Conservation (phyloP, 2,113 vertebrate genomes). For the Prochilodus magdalenae region DNA sequence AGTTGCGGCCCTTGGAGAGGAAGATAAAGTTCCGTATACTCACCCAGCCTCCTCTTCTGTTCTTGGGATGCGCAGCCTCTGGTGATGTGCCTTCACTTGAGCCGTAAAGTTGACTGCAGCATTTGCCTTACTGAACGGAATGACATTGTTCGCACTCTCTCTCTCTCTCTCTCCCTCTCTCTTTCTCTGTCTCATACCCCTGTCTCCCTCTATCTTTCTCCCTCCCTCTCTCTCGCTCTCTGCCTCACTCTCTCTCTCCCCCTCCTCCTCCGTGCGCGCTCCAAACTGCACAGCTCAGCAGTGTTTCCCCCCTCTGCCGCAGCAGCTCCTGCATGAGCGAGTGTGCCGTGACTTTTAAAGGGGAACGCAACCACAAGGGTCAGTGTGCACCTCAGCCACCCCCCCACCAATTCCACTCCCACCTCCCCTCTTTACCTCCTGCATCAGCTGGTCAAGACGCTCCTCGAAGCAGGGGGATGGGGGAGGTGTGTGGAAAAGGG, state of each 20-base stretch:
- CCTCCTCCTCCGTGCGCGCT: constrained; percentile 77
- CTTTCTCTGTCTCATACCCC: constrained; percentile 35
- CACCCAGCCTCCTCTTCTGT: constrained; percentile 61
- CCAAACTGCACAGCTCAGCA: constrained; percentile 90
- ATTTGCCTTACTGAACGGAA: constrained; percentile 82
- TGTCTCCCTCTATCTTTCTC: constrained; percentile 34
- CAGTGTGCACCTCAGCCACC: constrained; percentile 68
- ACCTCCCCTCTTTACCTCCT: constrained; percentile 42
- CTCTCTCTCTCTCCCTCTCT: constrained; percentile 50
- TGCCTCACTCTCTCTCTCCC: constrained; percentile 46
- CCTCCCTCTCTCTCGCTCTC: constrained; percentile 44
- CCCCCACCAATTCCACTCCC: constrained; percentile 48
- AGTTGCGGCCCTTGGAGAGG: constrained; percentile 33
- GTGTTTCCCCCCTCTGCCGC: constrained; percentile 83
- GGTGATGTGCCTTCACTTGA: constrained; percentile 70
- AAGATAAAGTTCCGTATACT: constrained; percentile 77
- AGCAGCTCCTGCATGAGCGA: constrained; percentile 86
- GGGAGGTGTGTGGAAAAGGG: neutral
- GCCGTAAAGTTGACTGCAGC: constrained; percentile 84
- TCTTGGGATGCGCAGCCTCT: constrained; percentile 53
- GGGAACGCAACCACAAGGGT: constrained; percentile 83
- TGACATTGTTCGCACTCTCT: constrained; percentile 83
- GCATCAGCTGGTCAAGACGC: constrained; percentile 60
- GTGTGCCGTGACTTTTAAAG: constrained; percentile 88
- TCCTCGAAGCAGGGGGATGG: constrained; percentile 12